A percentile compares a stretch with the other conserved stretches of the same genome.
Evolutionary conservation across 2,113 vertebrate species (phyloP).

Genomic region (Felis catus): DNA sequence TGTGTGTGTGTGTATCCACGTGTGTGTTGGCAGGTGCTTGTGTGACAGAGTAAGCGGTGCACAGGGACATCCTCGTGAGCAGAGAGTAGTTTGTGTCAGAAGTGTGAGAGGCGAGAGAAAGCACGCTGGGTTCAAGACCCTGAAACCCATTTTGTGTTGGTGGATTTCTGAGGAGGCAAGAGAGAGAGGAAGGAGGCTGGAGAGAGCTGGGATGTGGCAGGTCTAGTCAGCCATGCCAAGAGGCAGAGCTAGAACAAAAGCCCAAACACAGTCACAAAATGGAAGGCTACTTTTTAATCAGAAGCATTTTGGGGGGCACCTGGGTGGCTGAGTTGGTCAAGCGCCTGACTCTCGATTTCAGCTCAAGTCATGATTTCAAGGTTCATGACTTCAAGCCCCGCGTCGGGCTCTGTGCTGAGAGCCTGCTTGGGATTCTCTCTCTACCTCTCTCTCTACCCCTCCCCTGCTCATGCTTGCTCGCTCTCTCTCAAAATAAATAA

Average conservation of each 20-base stretch:
- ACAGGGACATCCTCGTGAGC: background rate
- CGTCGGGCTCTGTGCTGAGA: no score
- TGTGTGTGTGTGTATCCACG: no score
- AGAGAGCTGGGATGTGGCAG: background rate
- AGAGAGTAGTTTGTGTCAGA: background rate
- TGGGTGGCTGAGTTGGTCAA: no score
- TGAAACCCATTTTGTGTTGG: rapidly evolving
- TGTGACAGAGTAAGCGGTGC: background rate
- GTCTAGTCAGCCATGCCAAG: rapidly evolving
- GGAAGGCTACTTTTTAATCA: background rate
- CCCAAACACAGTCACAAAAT: background rate
- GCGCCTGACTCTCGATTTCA: no score
- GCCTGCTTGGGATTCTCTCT: no score
- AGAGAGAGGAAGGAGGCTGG: background rate
- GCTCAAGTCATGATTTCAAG: no score
- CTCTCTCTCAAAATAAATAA: no score
- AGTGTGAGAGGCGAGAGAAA: background rate
- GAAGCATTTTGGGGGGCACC: background rate
- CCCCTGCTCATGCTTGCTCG: no score
- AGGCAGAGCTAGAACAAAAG: background rate
- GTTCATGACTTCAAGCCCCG: no score
- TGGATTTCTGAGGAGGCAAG: background rate
- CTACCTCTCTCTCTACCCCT: no score
- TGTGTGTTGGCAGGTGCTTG: background rate
- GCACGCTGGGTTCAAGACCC: background rate